Percentiles rank a stretch among this genome's conserved stretches.
phyloP scores from a whole-genome alignment of 1,140 invertebrate genomes.

The Augochlora pura region DNA sequence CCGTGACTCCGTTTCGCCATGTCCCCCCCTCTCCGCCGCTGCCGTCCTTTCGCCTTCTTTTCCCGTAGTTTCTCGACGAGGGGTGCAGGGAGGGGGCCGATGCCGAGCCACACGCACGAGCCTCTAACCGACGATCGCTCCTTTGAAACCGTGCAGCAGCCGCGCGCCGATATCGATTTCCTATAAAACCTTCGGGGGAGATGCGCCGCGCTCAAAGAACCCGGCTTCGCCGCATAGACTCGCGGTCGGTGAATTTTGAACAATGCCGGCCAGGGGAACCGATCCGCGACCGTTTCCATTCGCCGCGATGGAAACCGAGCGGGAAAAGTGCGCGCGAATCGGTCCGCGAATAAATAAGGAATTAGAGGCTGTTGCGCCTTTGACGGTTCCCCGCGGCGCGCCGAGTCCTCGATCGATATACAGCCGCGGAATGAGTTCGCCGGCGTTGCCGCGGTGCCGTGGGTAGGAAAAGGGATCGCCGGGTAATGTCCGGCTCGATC shows the following conservation, averaged over 20 bases:
- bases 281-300: slow-evolving; percentile 45
- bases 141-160: slow-evolving; percentile 33
- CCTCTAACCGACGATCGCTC: slow-evolving; percentile 29
- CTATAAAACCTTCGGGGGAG: slow-evolving; percentile 47
- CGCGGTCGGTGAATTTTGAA: slow-evolving; percentile 47
- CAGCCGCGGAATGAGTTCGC: too few species aligned
- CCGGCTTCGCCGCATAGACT: slow-evolving; percentile 23
- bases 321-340: slow-evolving; percentile 1
- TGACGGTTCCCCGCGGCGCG: too few species aligned
- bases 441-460: too few species aligned
- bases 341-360: slow-evolving; percentile 17
- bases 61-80: slow-evolving; percentile 3
- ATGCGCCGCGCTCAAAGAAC: slow-evolving; percentile 42
- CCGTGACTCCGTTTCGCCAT: not conserved
- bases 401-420: too few species aligned
- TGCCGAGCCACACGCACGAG: slow-evolving; percentile 25
- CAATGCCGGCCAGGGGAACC: slow-evolving; percentile 22
- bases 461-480: too few species aligned
- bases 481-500: too few species aligned
- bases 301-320: slow-evolving; percentile 26
- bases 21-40: not conserved
- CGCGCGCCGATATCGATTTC: slow-evolving; percentile 45
- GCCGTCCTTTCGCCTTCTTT: not conserved
- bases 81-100: too few species aligned
- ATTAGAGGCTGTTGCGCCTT: not conserved